phyloP scores from a whole-genome alignment of 1,140 invertebrate species.

The Drosophila chauvacae region DNA sequence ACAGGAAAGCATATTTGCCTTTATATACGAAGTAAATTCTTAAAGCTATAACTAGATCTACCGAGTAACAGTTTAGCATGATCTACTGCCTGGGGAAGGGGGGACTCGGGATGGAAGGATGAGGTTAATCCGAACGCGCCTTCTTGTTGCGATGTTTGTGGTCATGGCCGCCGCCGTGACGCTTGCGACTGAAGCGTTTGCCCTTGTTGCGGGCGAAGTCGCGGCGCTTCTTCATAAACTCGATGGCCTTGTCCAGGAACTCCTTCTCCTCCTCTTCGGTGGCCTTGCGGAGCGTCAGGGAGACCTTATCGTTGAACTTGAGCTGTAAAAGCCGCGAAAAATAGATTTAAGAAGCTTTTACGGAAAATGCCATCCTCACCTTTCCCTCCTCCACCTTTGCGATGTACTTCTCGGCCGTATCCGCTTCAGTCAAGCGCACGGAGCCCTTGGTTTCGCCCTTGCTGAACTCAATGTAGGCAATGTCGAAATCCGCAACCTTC shows the following conservation, averaged over 20 bases:
- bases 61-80: constrained; percentile 36
- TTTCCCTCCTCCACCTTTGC: constrained; percentile 88
- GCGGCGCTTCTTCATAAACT: constrained; percentile 87
- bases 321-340: constrained; percentile 36
- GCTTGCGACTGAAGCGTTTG: constrained; percentile 81
- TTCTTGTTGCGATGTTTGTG: constrained; percentile 65
- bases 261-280: constrained; percentile 89
- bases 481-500: constrained; percentile 86
- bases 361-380: constrained; percentile 61
- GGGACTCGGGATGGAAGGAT: constrained; percentile 25
- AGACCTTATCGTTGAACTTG: constrained; percentile 85
- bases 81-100: constrained; percentile 19
- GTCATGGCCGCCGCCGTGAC: constrained; percentile 69
- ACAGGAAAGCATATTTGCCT: constrained; percentile 23
- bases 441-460: constrained; percentile 90
- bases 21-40: constrained; percentile 36
- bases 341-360: not conserved
- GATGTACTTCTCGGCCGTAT: constrained; percentile 88
- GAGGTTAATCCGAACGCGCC: constrained; percentile 48
- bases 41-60: constrained; percentile 53
- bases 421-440: constrained; percentile 89
- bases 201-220: constrained; percentile 84
- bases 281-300: constrained; percentile 86
- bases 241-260: constrained; percentile 88
- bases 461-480: constrained; percentile 91